phyloP scores from a whole-genome alignment of 2,888 invertebrate genomes.

The Rhagophthalmus giganteus region DNA sequence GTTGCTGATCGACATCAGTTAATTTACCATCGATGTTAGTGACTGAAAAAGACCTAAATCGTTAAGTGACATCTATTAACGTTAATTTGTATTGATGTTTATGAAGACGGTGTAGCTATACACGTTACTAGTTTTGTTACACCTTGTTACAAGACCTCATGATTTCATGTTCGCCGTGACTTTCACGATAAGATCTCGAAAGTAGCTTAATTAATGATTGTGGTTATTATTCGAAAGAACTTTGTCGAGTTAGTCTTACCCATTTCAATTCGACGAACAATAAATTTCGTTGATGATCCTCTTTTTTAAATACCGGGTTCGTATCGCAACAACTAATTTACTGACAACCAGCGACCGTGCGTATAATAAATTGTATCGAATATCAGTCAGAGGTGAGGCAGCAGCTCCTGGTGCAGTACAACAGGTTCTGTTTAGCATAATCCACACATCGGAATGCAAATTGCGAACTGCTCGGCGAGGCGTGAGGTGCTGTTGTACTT shows the following conservation, averaged over 20 bases:
- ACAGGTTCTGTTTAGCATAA: constrained; percentile 34
- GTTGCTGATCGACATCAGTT: too few species aligned
- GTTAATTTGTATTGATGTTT: constrained; percentile 1
- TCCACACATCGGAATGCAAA: constrained; percentile 30
- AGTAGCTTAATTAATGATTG: constrained; percentile 23
- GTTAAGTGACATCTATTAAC: constrained; percentile 15
- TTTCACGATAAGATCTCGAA: constrained; percentile 19
- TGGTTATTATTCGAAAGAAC: constrained; percentile 18
- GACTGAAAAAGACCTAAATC: too few species aligned
- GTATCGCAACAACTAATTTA: constrained; percentile 24
- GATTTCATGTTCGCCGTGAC: constrained; percentile 19
- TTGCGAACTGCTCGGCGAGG: constrained; percentile 27
- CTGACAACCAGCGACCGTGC: constrained; percentile 30
- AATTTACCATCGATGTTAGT: too few species aligned
- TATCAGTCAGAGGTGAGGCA: constrained; percentile 33
- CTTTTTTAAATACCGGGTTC: constrained; percentile 21
- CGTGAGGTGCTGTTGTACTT: constrained; percentile 30
- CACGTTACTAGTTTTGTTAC: constrained; percentile 17
- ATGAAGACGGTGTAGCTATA: constrained; percentile 12
- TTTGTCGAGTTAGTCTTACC: constrained; percentile 15
- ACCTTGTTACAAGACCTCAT: constrained; percentile 22
- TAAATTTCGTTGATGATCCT: constrained; percentile 26
- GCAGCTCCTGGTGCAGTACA: constrained; percentile 30
- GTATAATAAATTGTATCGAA: constrained; percentile 35
- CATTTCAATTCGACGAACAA: constrained; percentile 20